These are phyloP conservation scores for Seira ritae DNA, from an alignment of 2,888 invertebrate genomes.

Conservation along the genomic window DNA sequence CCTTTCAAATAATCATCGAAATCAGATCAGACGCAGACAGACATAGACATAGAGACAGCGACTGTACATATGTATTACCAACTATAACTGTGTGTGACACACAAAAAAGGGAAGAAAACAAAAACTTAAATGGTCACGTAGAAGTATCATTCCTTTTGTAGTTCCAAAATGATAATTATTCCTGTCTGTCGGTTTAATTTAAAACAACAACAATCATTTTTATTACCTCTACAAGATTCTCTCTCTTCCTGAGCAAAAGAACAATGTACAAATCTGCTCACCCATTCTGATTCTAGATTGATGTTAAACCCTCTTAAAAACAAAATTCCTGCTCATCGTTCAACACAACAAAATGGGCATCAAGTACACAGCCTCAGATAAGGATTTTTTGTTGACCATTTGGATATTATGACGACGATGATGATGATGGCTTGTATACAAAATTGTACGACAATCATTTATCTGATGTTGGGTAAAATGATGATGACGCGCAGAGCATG, in stretches of 20 bases:
- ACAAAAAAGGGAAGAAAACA: neutral
- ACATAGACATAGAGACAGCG: too few species aligned
- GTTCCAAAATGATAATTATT: slow-evolving; percentile 15
- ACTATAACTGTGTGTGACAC: too few species aligned
- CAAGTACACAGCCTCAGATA: slow-evolving; percentile 2
- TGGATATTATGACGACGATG: neutral
- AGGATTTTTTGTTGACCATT: too few species aligned
- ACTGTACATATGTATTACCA: too few species aligned
- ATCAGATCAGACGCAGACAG: too few species aligned
- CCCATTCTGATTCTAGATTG: too few species aligned
- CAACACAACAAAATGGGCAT: slow-evolving; percentile 36
- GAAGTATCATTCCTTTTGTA: neutral
- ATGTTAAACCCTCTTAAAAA: too few species aligned
- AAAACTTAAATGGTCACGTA: slow-evolving; percentile 18
- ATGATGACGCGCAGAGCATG: too few species aligned
- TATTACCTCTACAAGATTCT: slow-evolving; percentile 10
- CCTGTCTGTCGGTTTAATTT: slow-evolving; percentile 49
- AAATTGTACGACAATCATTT: neutral
- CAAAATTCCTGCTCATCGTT: too few species aligned
- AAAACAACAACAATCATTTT: slow-evolving; percentile 54
- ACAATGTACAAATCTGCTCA: too few species aligned
- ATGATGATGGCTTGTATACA: neutral
- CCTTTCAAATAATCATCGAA: slow-evolving; percentile 20
- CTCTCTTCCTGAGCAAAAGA: too few species aligned
- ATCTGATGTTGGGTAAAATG: neutral